These are phyloP conservation scores for Psittacula echo DNA, from an alignment of 2,797 vertebrate species.

Conservation along the genomic window DNA sequence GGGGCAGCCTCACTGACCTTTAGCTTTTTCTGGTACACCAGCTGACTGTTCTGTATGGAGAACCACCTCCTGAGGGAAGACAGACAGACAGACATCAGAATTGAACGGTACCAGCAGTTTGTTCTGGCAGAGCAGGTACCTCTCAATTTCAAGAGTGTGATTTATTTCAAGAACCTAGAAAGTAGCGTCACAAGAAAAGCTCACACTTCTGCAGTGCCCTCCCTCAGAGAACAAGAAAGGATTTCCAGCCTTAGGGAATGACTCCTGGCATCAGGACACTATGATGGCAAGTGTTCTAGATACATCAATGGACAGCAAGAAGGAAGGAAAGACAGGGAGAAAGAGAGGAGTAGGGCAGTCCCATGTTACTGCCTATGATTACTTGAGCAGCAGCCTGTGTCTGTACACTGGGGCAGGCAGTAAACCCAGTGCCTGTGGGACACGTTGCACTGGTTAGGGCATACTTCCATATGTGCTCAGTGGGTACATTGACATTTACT, in stretches of 20 bases:
- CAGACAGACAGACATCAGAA: background rate
- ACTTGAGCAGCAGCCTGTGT: background rate
- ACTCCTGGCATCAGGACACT: background rate
- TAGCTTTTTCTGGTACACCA: slow-evolving; percentile 98
- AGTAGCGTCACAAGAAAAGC: background rate
- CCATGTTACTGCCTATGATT: background rate
- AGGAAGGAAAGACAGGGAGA: background rate
- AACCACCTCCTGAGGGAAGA: slow-evolving; percentile 89
- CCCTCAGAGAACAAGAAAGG: background rate
- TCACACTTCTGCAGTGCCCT: background rate
- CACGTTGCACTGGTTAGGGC: background rate
- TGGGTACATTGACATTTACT: background rate
- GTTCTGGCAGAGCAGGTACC: background rate
- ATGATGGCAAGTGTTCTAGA: background rate
- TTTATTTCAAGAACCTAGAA: background rate
- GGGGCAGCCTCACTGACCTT: slow-evolving; percentile 80
- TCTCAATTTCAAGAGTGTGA: background rate
- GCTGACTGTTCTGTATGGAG: slow-evolving; percentile 98
- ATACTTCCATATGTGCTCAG: background rate
- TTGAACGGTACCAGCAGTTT: background rate
- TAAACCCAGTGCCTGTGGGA: background rate
- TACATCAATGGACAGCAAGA: background rate
- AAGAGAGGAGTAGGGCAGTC: background rate
- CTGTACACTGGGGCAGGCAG: background rate
- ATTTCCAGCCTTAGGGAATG: background rate